Base-by-base conservation (phyloP, 2,797 vertebrate genomes). In the Manis crassicaudata region DNA sequence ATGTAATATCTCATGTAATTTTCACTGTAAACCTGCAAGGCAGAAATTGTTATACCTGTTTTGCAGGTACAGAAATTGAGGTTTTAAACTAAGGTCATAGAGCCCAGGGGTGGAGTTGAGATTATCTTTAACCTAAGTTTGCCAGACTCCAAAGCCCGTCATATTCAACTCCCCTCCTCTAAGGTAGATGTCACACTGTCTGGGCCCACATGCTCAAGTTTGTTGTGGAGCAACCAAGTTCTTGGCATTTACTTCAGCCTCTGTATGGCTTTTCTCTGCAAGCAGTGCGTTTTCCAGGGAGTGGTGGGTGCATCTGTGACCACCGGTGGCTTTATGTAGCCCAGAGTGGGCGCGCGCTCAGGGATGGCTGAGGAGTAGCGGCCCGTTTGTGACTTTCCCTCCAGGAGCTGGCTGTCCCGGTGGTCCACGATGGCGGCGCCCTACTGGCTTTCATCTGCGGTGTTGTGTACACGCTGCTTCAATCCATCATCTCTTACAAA, bases 361-460 rank as follows among this genome's bases (percentile, higher is more conserved):
- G 46, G 9, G 72, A 21, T 17, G 3, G 27, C 0, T 0, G 0
- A 0, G 18, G 18, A n/a, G n/a, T 91, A 58, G 80, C 2, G 6
- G 2, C 27, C 0, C 1, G 0, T 20, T 4, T 92, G 79, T 96
- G 93, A 70, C 88, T 98, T 29, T 96, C 62, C 95, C 98, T 98
- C 52, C 97, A 99, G 99, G 99, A 99, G 98, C 98, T 99, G 8
- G 60, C 98, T 0, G 96, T 99, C 89, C 97, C 77, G 0, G 0
- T 1, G 2, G 99, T 99, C 92, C 99, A 99, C 40, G 99, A 99
- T 10, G 7, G 97, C 0, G 99, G 99, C 18, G 99, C 99, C 7
- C n/a, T 99, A 4, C 35, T 99, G 76, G 99, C 99, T 93, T 99
- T 99, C 62, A 0, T 99, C 87, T 98, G 67, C 0, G 99, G 99